Conservation (phyloP, 1,140 invertebrate genomes). For the Lutraria rhynchaena region DNA sequence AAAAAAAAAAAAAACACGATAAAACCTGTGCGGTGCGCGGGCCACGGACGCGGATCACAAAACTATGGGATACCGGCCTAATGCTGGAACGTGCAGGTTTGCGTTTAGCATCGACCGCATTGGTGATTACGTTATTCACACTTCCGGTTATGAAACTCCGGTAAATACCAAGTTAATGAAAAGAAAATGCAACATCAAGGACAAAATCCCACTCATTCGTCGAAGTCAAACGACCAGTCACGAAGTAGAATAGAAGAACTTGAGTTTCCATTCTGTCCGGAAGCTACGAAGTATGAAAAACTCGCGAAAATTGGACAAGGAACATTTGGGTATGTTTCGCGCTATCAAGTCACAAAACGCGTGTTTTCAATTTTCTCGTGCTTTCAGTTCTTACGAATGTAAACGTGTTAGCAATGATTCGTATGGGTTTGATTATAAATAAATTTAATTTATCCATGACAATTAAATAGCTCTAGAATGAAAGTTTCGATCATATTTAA, state of each 20-base stretch:
- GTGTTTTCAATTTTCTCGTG: no score
- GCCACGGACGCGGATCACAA: no score
- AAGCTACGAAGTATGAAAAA: constrained; percentile 97
- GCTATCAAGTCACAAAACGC: no score
- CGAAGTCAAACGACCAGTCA: constrained; percentile 82
- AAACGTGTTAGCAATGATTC: neutral
- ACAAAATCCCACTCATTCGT: neutral
- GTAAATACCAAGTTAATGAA: neutral
- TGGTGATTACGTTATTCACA: constrained; percentile 21
- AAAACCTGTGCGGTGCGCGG: no score
- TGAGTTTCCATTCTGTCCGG: constrained; percentile 95
- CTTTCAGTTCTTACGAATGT: neutral
- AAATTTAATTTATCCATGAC: no score
- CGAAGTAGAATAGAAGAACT: constrained; percentile 89
- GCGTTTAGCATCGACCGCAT: no score
- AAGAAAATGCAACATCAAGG: constrained; percentile 3
- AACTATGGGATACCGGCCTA: no score
- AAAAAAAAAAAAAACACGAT: no score
- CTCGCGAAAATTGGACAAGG: constrained; percentile 99
- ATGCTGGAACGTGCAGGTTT: no score
- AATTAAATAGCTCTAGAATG: no score
- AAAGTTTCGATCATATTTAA: no score
- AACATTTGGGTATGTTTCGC: constrained; percentile 92
- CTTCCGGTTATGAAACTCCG: constrained; percentile 10
- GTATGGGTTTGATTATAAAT: neutral